Evolutionary conservation across 2,797 vertebrate genomes (phyloP).

Genomic region (Ciconia nigra): DNA sequence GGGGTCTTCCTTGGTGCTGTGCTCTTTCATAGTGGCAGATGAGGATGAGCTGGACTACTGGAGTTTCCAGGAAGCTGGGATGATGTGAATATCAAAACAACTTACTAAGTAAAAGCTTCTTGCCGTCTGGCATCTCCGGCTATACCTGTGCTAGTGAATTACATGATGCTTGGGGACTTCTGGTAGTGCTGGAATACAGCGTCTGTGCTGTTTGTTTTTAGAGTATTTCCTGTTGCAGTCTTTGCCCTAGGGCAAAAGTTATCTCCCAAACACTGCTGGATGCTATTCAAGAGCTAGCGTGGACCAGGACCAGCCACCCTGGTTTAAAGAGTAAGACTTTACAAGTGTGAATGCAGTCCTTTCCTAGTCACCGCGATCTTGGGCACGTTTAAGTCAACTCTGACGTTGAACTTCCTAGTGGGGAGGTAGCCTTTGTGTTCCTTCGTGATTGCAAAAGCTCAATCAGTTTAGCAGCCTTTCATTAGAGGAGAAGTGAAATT

Average conservation of each 20-base stretch:
- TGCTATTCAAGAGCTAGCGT: not conserved
- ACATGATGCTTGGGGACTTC: not conserved
- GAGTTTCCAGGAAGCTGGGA: not conserved
- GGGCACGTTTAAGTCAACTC: rapidly evolving
- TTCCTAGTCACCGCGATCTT: not conserved
- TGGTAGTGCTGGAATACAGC: not conserved
- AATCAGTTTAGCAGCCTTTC: not conserved
- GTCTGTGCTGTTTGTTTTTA: not conserved
- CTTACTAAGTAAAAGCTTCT: not conserved
- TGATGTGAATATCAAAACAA: not conserved
- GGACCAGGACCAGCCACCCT: not conserved
- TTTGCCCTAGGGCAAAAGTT: not conserved
- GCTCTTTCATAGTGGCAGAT: not conserved
- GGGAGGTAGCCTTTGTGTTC: not conserved
- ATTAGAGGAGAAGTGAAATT: not conserved
- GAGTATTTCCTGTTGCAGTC: not conserved
- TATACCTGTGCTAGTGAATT: rapidly evolving
- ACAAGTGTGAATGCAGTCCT: rapidly evolving
- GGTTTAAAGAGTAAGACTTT: not conserved
- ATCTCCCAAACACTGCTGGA: not conserved
- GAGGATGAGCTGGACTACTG: not conserved
- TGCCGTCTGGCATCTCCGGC: not conserved
- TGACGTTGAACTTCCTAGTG: rapidly evolving
- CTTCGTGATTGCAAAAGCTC: not conserved
- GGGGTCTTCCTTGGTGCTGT: not conserved